Evolutionary conservation across 2,888 invertebrate species (phyloP), one percentile per base, ranked within the genome.

Genomic region (Limenitis camilla): DNA sequence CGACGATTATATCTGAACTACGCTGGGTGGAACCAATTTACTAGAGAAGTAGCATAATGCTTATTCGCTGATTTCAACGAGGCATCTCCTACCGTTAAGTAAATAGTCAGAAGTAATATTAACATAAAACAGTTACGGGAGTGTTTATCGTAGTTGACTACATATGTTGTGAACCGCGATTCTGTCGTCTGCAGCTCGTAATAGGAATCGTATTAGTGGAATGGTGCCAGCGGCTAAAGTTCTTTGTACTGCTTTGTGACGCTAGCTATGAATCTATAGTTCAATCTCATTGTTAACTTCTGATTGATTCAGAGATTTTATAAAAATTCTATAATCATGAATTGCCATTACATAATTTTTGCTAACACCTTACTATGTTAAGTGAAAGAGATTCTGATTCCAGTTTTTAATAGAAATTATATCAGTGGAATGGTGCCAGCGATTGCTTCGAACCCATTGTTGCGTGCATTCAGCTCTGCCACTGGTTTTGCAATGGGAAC

Each of bases 201-300:
- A 57, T 61, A 59, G 62, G 58, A 62, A 61, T 62, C 59, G 59
- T 64, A 64, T 62, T 62, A 64, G 63, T 61, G 62, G 62, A 62
- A 64, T 58, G 55, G 56, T 62, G 63, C 62, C 62, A 62, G 60
- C 51, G 44, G 44, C 39, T 50, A 44, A 28, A 44, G 50, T 44
- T 40, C 50, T 50, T 50, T 50, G 50, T 44, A 7, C 31, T 44
- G 50, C 39, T 39, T 28, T 44, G 29, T 39, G 32, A 32, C 39
- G 10, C 29, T 28, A 35, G 38, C 33, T 10, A 10, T 8, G 29
- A 38, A 33, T 33, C 10, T 35, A 9, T 33, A 40, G 32, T 50
- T 44, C 28, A 36, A 33, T 38, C 35, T 45, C 36, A 19, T 36
- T 45, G 30, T 29, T 36, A 29, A 45, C 7, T 45, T 40, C 8